Conservation (phyloP, 2,888 invertebrate genomes). For the Ferdinandea cuprea region DNA sequence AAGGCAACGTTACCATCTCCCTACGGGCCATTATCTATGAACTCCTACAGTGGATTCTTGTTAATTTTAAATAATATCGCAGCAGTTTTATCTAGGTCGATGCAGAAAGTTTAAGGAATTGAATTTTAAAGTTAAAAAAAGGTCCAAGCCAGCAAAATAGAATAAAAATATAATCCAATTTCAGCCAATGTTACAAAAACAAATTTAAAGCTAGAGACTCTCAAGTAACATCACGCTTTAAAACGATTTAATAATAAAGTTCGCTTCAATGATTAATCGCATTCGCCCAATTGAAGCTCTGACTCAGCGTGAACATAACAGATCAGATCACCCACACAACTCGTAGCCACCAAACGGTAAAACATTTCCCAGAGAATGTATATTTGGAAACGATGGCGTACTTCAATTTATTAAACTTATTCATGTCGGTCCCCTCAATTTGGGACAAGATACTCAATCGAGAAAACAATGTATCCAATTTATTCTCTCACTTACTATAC, state of each 20-base stretch:
- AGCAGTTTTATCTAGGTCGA: no score
- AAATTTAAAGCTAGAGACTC: no score
- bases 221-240: not conserved
- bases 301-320: not conserved
- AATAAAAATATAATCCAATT: no score
- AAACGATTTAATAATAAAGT: not conserved
- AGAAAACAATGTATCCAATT: slow-evolving; percentile 25
- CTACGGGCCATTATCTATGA: no score
- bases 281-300: not conserved
- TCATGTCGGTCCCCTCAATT: slow-evolving; percentile 5
- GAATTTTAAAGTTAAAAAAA: no score
- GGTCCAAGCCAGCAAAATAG: no score
- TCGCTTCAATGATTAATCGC: not conserved
- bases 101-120: no score
- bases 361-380: slow-evolving; percentile 37
- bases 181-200: no score
- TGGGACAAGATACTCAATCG: slow-evolving; percentile 10
- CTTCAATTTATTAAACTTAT: slow-evolving; percentile 41
- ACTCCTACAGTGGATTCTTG: no score
- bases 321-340: not conserved
- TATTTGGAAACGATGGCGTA: slow-evolving; percentile 55
- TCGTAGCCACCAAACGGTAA: slow-evolving; percentile 5
- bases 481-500: slow-evolving; percentile 1
- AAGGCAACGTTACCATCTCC: no score
- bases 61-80: no score